Conservation (phyloP, 37 sponge, comb jelly and placozoan species). For the Halisarca cf. caerulea region DNA sequence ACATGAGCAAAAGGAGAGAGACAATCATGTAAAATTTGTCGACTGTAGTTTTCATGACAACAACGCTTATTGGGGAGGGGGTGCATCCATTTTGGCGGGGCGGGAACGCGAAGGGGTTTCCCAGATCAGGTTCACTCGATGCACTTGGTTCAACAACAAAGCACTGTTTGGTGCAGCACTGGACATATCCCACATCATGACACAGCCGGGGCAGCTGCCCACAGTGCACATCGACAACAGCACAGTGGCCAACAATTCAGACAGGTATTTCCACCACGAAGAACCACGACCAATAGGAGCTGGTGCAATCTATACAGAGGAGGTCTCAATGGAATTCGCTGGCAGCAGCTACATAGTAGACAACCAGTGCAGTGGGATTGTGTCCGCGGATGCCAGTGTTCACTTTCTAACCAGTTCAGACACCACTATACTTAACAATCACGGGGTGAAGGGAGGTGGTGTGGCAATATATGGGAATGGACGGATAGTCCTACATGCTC, state of each 20-base stretch:
- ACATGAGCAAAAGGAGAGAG: not conserved
- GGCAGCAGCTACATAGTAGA: not conserved
- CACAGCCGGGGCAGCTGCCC: not conserved
- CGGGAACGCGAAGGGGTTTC: not conserved
- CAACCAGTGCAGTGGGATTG: not conserved
- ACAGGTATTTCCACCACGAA: too few relatives aligned
- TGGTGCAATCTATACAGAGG: not conserved
- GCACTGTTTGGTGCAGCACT: not conserved
- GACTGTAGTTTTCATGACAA: not conserved
- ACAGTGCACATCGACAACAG: not conserved
- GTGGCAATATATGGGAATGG: not conserved
- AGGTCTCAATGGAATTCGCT: not conserved
- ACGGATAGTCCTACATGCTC: not conserved
- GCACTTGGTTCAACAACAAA: not conserved
- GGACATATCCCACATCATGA: not conserved
- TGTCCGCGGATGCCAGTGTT: not conserved
- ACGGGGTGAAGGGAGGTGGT: not conserved
- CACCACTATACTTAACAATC: not conserved
- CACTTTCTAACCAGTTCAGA: not conserved
- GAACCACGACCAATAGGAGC: not conserved
- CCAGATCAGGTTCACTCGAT: not conserved
- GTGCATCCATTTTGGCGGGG: not conserved
- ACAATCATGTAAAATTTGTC: not conserved
- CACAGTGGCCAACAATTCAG: not conserved
- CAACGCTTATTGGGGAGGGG: constrained; percentile 27